These are phyloP conservation scores for Dasyornis broadbenti DNA, from an alignment of 2,113 vertebrate genomes.

Conservation along the genomic window DNA sequence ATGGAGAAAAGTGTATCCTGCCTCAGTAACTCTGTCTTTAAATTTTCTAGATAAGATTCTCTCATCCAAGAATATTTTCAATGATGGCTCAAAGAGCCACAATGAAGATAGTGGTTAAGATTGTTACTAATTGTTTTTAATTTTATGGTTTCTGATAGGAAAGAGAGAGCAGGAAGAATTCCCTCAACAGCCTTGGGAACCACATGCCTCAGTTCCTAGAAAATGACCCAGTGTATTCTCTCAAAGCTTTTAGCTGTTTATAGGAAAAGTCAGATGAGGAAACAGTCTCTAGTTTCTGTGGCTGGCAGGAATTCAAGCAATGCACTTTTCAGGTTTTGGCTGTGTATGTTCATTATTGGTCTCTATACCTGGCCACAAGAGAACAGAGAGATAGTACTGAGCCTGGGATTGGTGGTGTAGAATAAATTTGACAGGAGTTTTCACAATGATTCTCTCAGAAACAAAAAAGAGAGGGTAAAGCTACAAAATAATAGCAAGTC, in stretches of 20 bases:
- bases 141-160: not conserved
- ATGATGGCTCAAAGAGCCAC: not conserved
- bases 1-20: not conserved
- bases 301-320: not conserved
- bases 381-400: not conserved
- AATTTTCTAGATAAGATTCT: not conserved
- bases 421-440: not conserved
- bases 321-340: not conserved
- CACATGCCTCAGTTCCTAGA: not conserved
- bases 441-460: not conserved
- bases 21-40: not conserved
- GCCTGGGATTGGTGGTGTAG: not conserved
- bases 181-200: not conserved
- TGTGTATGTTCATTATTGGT: not conserved
- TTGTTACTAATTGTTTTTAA: not conserved
- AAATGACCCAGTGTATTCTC: not conserved
- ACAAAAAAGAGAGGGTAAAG: not conserved
- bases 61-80: not conserved
- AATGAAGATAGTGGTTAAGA: not conserved
- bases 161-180: not conserved
- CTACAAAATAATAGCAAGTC: not conserved
- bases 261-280: not conserved
- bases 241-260: not conserved
- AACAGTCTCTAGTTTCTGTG: not conserved
- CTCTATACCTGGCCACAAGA: not conserved